These are phyloP conservation scores for Zophobas morio DNA, from an alignment of 1,140 invertebrate genomes.

Conservation along the genomic window DNA sequence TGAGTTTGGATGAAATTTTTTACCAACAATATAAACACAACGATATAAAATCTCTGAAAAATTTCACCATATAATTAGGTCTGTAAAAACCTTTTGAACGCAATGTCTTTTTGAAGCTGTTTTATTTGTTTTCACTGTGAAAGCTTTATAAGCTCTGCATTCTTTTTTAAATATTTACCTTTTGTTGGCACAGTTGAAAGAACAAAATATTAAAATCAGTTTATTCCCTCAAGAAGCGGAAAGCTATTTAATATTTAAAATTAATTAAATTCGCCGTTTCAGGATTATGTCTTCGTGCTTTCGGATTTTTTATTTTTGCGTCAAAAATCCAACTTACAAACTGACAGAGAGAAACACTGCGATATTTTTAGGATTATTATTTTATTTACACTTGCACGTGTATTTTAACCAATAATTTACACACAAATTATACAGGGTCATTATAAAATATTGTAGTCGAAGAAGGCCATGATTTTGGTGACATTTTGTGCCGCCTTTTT, in stretches of 20 bases:
- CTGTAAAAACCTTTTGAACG: neutral
- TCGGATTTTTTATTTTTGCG: neutral
- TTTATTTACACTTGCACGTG: no score
- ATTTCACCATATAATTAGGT: neutral
- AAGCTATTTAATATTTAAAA: constrained; percentile 40
- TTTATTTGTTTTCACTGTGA: constrained; percentile 6
- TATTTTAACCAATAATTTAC: no score
- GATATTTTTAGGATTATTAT: no score
- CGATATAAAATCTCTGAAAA: neutral
- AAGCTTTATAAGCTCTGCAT: constrained; percentile 3
- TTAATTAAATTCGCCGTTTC: constrained; percentile 6
- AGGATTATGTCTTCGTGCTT: neutral
- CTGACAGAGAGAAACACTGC: neutral
- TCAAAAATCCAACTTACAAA: neutral
- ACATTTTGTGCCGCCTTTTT: no score
- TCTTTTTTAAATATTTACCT: constrained; percentile 33
- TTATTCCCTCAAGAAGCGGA: neutral
- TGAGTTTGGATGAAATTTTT: no score
- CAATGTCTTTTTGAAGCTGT: neutral
- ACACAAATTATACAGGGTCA: no score
- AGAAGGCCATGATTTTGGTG: no score
- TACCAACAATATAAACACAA: neutral
- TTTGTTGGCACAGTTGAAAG: constrained; percentile 2
- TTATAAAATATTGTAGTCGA: no score
- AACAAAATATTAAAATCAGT: constrained; percentile 29